phyloP scores from a whole-genome alignment of 2,888 invertebrate species.

The Hofmannophila pseudospretella region DNA sequence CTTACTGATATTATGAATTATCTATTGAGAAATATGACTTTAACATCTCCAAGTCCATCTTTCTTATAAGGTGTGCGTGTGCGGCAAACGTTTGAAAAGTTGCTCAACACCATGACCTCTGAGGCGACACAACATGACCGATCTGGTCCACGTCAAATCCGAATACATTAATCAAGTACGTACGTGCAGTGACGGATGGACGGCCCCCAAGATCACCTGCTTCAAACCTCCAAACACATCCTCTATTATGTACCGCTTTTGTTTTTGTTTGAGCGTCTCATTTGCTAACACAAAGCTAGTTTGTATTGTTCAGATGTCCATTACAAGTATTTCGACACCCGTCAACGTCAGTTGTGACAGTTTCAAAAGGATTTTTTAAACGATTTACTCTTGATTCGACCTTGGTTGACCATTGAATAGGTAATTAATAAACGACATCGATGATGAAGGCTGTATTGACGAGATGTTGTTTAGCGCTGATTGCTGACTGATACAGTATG shows the following conservation, averaged over 20 bases:
- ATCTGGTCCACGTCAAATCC: constrained; percentile 38
- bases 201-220: constrained; percentile 54
- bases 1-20: not conserved
- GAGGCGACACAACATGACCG: constrained; percentile 22
- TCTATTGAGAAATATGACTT: constrained; percentile 10
- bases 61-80: constrained; percentile 4
- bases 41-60: not conserved
- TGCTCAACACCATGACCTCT: constrained; percentile 30
- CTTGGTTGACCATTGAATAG: constrained; percentile 40
- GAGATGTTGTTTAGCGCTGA: not conserved
- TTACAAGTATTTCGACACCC: constrained; percentile 65
- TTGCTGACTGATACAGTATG: no score
- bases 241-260: constrained; percentile 52
- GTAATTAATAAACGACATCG: constrained; percentile 27
- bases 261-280: constrained; percentile 56
- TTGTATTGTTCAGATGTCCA: constrained; percentile 52
- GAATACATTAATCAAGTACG: constrained; percentile 56
- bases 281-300: constrained; percentile 46
- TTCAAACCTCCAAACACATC: constrained; percentile 52
- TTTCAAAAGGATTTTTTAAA: constrained; percentile 45
- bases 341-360: constrained; percentile 60
- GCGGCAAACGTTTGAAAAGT: constrained; percentile 17
- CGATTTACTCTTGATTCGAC: constrained; percentile 35
- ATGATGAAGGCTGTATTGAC: constrained; percentile 15
- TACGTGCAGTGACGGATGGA: constrained; percentile 40